phyloP scores from a whole-genome alignment of 2,113 vertebrate genomes.

The Hyla sarda region DNA sequence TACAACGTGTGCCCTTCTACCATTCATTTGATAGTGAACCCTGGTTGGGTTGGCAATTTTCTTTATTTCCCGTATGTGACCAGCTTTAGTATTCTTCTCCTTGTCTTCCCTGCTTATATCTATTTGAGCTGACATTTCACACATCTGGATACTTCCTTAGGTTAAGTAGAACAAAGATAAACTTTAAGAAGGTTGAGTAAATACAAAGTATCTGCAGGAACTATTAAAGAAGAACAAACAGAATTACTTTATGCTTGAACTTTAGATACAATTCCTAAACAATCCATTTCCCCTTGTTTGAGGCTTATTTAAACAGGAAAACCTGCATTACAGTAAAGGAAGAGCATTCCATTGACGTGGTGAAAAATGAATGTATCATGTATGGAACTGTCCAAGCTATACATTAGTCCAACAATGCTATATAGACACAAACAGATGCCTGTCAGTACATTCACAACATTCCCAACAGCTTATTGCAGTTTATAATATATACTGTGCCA shows the following conservation, averaged over 20 bases:
- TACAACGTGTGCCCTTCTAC: too few relatives aligned
- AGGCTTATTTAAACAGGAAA: constrained; percentile 32
- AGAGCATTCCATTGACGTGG: constrained; percentile 9
- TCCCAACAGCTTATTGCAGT: background rate
- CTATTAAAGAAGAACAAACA: constrained; percentile 20
- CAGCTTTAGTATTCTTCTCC: background rate
- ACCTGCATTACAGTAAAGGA: constrained; percentile 26
- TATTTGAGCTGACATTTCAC: background rate
- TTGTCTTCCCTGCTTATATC: background rate
- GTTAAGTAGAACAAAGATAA: constrained; percentile 29
- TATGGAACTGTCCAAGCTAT: background rate
- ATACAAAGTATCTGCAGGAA: constrained; percentile 15
- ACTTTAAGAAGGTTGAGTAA: constrained; percentile 11
- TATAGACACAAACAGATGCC: background rate
- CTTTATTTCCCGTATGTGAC: background rate
- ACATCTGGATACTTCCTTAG: constrained; percentile 4
- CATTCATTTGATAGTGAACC: background rate
- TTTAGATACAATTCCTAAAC: background rate
- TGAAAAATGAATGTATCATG: constrained; percentile 7
- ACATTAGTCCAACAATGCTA: background rate
- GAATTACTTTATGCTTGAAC: background rate
- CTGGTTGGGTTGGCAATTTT: background rate
- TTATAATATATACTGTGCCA: background rate
- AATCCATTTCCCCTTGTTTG: constrained; percentile 8
- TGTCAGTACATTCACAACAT: background rate